Base-by-base conservation (phyloP, 1,140 invertebrate genomes). In the Dendroctonus ponderosae region DNA sequence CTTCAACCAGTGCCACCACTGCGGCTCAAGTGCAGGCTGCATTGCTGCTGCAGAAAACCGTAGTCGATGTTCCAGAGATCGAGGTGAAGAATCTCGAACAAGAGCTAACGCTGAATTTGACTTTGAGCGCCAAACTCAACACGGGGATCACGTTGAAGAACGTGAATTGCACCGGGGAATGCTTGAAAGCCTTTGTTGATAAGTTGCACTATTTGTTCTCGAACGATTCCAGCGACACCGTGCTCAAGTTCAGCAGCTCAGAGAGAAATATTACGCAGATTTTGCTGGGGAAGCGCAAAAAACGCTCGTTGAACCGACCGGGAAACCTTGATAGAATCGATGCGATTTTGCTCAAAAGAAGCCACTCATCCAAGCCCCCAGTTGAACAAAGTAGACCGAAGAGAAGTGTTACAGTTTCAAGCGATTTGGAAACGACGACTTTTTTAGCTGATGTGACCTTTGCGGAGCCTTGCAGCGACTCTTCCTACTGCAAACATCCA, bases 401-500 rank as follows among this genome's bases (percentile, higher is more conserved):
- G 11, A 39, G 39, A 39, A 15, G 26, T 15, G 50, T 52, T 8
- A 8, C 50, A n/a, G 8, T 8, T 52, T 52, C 50, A 15, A 52
- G 26, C 26, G 26, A 26, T 26, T 26, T 26, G 26, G 26, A 26
- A 26, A 26, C 26, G 3, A 26, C 26, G 26, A 26, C 26, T 26
- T 26, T 26, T 26, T 1, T 26, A 26, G 26, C 26, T 26, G 26
- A 26, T 26, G 26, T 26, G 1, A 26, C 26, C 26, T 26, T 26
- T 26, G 26, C 26, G 26, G 3, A 1, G 26, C 26, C 26, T 26
- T 26, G 26, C 9, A 38, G 50, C 48, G 7, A 40, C 8, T 7
- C 5, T 41, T 7, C 44, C 3, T 26, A 44, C 40, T 71, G 70
- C 38, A 64, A 57, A 38, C 83, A 87, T 67, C 91, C 91, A 0